A percentile compares a stretch with the other conserved stretches of the same genome.
These are phyloP conservation scores for Latheticus oryzae DNA, from an alignment of 2,888 invertebrate species.

Conservation along the genomic window DNA sequence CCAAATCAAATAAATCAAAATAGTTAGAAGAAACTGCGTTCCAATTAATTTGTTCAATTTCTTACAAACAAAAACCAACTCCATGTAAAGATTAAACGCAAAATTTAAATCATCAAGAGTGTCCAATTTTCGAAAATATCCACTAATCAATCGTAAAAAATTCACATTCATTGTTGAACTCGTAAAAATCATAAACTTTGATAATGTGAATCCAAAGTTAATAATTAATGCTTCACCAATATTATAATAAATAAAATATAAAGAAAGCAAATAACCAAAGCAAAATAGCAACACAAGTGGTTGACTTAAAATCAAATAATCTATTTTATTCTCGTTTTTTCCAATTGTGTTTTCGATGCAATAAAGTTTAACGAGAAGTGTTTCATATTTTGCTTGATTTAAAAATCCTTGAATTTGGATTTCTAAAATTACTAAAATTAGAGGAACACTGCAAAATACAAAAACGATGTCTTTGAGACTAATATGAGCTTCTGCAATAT, in stretches of 20 bases:
- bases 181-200: conserved; percentile 31
- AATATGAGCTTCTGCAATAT: conserved; percentile 3
- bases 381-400: conserved; percentile 4
- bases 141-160: conserved; percentile 19
- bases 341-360: conserved; percentile 1
- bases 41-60: conserved; percentile 13
- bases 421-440: conserved; percentile 22
- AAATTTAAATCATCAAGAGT: conserved; percentile 3
- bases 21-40: conserved; percentile 4
- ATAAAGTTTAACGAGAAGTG: conserved; percentile 3
- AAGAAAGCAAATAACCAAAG: conserved; percentile 23
- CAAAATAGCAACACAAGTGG: conserved; percentile 4
- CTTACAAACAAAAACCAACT: conserved; percentile 8
- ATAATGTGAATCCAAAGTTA: conserved; percentile 33
- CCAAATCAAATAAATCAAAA: conserved; percentile 12
- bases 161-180: conserved; percentile 9
- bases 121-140: conserved; percentile 16
- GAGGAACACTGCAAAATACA: conserved; percentile 22
- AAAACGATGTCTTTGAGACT: conserved; percentile 30
- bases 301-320: neutral
- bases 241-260: conserved; percentile 26
- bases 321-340: neutral
- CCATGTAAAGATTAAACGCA: conserved; percentile 11
- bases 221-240: conserved; percentile 8
- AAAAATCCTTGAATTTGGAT: conserved; percentile 9